Percentiles rank a stretch among this genome's conserved stretches.
These are phyloP conservation scores for Sebastes hubbsi DNA, from an alignment of 2,797 vertebrate species.

Conservation along the genomic window DNA sequence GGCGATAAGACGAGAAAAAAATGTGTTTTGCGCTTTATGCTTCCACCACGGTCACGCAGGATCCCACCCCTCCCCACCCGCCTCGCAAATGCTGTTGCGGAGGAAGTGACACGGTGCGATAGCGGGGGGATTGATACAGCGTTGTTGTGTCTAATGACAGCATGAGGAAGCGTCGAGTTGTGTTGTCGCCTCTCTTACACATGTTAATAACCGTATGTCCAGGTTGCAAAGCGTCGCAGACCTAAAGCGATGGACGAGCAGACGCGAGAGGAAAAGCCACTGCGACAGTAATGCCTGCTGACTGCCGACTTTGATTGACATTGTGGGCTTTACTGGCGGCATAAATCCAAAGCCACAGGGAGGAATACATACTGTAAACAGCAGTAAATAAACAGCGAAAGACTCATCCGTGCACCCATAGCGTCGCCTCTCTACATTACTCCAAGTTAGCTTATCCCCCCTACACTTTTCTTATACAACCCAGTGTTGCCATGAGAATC, in stretches of 20 bases:
- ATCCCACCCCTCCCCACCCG: neutral
- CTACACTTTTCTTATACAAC: conserved; percentile 12
- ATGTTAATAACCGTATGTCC: conserved; percentile 4
- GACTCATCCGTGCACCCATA: conserved; percentile 40
- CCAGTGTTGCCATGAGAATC: conserved; percentile 37
- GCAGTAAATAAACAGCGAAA: conserved; percentile 69
- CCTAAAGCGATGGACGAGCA: neutral
- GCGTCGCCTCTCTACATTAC: conserved; percentile 35
- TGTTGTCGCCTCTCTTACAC: neutral
- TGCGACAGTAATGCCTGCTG: conserved; percentile 34
- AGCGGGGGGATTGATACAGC: neutral
- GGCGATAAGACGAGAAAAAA: conserved; percentile 39
- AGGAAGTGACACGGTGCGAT: conserved; percentile 9
- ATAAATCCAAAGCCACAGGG: conserved; percentile 64
- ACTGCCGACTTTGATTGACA: conserved; percentile 71
- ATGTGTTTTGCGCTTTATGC: conserved; percentile 1
- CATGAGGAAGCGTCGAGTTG: neutral
- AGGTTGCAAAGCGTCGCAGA: conserved; percentile 9
- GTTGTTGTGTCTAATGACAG: conserved; percentile 7
- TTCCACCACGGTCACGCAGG: conserved; percentile 26
- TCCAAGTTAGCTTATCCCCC: conserved; percentile 53
- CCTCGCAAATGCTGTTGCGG: neutral
- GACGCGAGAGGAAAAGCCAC: neutral
- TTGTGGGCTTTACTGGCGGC: conserved; percentile 43
- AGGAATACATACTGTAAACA: conserved; percentile 63